Evolutionary conservation across 2,888 invertebrate species (phyloP).

Genomic region (Arrhopalites spinosus): DNA sequence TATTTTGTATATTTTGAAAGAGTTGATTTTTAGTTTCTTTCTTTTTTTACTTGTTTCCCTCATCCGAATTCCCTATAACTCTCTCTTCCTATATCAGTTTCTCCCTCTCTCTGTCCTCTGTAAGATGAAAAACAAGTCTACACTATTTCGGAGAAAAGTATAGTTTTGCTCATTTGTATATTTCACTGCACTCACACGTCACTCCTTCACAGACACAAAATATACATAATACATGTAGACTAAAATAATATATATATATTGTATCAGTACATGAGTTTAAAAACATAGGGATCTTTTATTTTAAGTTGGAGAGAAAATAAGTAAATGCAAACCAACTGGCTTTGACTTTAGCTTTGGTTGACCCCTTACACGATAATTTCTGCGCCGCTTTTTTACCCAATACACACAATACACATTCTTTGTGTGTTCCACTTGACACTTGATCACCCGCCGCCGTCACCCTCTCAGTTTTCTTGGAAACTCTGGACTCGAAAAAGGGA

Average conservation of each 20-base stretch:
- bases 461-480: constrained; percentile 34
- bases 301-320: no score
- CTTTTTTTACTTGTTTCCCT: constrained; percentile 7
- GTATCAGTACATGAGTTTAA: no score
- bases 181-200: constrained; percentile 1
- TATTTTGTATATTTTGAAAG: neutral
- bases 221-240: neutral
- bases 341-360: constrained; percentile 8
- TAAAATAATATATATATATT: no score
- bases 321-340: neutral
- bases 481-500: constrained; percentile 40
- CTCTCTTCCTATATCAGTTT: neutral
- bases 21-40: neutral
- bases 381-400: constrained; percentile 22
- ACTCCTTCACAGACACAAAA: neutral
- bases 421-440: constrained; percentile 36
- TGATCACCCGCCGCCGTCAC: constrained; percentile 25
- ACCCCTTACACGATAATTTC: constrained; percentile 27
- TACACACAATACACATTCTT: constrained; percentile 20
- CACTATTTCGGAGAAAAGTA: neutral
- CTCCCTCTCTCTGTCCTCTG: neutral
- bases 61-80: no score
- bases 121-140: constrained; percentile 1
- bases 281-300: neutral
- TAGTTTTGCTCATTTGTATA: constrained; percentile 11